phyloP scores from a whole-genome alignment of 2,113 vertebrate genomes.

The Pelvicachromis taeniatus region DNA sequence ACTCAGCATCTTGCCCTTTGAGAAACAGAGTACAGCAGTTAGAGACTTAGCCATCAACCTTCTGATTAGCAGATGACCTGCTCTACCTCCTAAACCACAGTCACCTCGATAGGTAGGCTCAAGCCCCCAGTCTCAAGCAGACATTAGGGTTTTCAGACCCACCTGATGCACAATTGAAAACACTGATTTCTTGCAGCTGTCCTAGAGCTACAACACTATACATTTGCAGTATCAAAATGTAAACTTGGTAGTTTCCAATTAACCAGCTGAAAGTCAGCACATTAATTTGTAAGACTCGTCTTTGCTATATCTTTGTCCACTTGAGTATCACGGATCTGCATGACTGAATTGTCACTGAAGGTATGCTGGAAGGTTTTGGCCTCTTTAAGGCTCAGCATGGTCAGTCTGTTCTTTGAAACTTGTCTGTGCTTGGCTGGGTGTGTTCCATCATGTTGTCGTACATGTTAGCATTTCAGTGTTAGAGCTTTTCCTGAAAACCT shows the following conservation, averaged over 20 bases:
- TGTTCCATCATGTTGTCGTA: background rate
- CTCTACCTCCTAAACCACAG: background rate
- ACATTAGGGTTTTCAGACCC: background rate
- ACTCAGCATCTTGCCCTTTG: background rate
- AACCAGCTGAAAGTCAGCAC: background rate
- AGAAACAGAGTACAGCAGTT: background rate
- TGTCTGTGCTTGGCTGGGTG: background rate
- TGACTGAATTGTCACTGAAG: background rate
- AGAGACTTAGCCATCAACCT: background rate
- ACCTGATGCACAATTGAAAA: background rate
- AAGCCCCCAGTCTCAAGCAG: background rate
- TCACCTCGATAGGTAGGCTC: background rate
- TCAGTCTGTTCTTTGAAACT: background rate
- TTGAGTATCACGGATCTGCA: background rate
- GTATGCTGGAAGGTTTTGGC: background rate
- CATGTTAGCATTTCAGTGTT: slow-evolving; percentile 3
- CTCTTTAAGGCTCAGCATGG: background rate
- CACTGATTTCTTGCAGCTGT: background rate
- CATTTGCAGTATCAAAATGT: background rate
- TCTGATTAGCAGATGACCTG: background rate
- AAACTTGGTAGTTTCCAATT: background rate
- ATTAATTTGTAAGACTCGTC: background rate
- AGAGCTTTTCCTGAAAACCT: background rate
- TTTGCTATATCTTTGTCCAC: background rate
- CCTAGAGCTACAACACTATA: background rate